Evolutionary conservation across 2,888 invertebrate genomes (phyloP).

Genomic region (Chymomyza amoena): DNA sequence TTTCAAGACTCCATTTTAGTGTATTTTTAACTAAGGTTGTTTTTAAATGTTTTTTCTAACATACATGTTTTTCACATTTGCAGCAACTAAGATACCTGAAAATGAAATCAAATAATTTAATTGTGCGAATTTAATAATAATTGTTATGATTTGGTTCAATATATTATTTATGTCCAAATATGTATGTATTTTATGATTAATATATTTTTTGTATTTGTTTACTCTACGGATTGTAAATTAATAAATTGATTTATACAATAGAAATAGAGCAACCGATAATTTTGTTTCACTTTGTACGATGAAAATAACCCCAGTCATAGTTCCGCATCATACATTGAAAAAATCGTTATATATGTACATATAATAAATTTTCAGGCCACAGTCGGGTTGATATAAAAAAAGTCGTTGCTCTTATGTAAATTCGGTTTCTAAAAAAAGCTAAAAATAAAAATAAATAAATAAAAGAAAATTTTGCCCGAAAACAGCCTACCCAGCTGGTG

Average conservation of each 20-base stretch:
- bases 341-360: too few species aligned
- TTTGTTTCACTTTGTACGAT: neutral
- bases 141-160: slow-evolving; percentile 12
- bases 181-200: slow-evolving; percentile 46
- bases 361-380: too few species aligned
- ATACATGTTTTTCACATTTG: slow-evolving; percentile 6
- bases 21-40: neutral
- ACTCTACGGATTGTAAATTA: slow-evolving; percentile 62
- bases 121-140: slow-evolving; percentile 14
- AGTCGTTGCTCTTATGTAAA: too few species aligned
- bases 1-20: neutral
- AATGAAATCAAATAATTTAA: slow-evolving; percentile 4
- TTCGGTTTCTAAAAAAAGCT: too few species aligned
- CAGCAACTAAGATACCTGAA: slow-evolving; percentile 26
- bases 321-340: too few species aligned
- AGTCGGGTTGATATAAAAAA: too few species aligned
- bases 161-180: slow-evolving; percentile 34
- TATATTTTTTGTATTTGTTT: slow-evolving; percentile 59
- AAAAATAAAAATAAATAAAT: too few species aligned
- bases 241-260: slow-evolving; percentile 50
- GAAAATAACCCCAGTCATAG: neutral
- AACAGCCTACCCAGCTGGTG: too few species aligned
- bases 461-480: too few species aligned
- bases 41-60: neutral
- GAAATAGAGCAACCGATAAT: slow-evolving; percentile 32